Evolutionary conservation across 1,140 invertebrate genomes (phyloP), one percentile per base, ranked within the genome.

Genomic region (Diorhabda sublineata): DNA sequence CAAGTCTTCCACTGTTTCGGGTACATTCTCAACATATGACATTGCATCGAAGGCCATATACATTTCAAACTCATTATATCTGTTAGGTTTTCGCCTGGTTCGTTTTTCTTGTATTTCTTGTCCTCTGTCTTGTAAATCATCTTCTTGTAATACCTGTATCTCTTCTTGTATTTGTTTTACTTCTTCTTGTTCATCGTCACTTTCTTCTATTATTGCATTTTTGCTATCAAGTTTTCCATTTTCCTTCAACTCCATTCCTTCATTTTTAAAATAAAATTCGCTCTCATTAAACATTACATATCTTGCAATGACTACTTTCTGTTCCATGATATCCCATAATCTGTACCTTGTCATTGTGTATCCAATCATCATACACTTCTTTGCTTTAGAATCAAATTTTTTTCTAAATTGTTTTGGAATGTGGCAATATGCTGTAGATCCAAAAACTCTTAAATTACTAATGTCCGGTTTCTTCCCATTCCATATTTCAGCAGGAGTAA

Each of bases 391-490:
- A 59, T 75, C 67, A 59, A 72, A 76, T 64, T 79, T 78, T 9
- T 11, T 41, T 45, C 73, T 66, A 58, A 63, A 70, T 56, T 69
- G 57, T 74, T 78, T 76, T 57, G 74, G 70, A 3, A 78, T 66
- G 66, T 77, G 76, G 4, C 75, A 73, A 74, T 77, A 78, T 4
- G 67, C 77, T 58, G 7, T 44, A 60, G 70, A 73, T 45, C 78
- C 76, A 74, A 79, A 79, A 45, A 77, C 58, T 68, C 72, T 66
- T 8, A 79, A 58, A 72, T 79, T 67, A 58, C 66, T 71, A 41
- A 78, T 57, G 69, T 79, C 70, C 26, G 75, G 74, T 71, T 77
- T 77, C 45, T 61, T 71, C 5, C 65, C 66, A 56, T 52, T 59
- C 74, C 80, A 73, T 41, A 70, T 61, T 69, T 75, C 71, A 62